phyloP scores from a whole-genome alignment of 2,113 vertebrate genomes.

The Centropus bengalensis region DNA sequence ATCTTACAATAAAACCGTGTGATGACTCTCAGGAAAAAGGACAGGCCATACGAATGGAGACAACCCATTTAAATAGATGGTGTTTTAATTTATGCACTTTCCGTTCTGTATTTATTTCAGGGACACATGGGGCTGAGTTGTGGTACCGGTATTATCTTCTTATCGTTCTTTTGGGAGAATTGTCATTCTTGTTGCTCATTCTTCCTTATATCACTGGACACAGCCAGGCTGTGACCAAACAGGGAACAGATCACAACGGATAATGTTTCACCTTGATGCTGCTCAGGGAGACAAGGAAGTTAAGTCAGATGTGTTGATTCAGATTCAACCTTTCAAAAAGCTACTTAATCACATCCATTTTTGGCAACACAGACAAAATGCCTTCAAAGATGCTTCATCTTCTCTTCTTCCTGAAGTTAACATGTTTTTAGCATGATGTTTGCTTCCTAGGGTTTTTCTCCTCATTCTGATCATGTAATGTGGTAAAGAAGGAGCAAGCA shows the following conservation, averaged over 20 bases:
- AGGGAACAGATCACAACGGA: fast-evolving
- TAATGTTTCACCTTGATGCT: background rate
- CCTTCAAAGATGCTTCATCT: background rate
- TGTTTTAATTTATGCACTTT: conserved; percentile 23
- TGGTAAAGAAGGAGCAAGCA: background rate
- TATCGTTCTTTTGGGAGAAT: background rate
- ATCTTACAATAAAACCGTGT: conserved; percentile 39
- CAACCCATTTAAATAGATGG: conserved; percentile 8
- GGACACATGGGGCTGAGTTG: background rate
- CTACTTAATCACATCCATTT: background rate
- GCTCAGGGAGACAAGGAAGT: background rate
- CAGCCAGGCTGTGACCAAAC: fast-evolving
- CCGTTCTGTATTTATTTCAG: background rate
- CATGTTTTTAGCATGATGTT: background rate
- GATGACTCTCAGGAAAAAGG: background rate
- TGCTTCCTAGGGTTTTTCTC: background rate
- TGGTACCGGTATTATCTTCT: background rate
- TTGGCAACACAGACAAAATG: background rate
- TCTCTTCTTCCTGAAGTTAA: background rate
- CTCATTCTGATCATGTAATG: background rate
- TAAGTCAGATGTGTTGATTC: background rate
- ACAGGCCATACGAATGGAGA: background rate
- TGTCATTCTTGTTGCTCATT: background rate
- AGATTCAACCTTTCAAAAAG: background rate
- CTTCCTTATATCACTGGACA: background rate